phyloP scores from a whole-genome alignment of 2,797 vertebrate species.

The Danio choprae region DNA sequence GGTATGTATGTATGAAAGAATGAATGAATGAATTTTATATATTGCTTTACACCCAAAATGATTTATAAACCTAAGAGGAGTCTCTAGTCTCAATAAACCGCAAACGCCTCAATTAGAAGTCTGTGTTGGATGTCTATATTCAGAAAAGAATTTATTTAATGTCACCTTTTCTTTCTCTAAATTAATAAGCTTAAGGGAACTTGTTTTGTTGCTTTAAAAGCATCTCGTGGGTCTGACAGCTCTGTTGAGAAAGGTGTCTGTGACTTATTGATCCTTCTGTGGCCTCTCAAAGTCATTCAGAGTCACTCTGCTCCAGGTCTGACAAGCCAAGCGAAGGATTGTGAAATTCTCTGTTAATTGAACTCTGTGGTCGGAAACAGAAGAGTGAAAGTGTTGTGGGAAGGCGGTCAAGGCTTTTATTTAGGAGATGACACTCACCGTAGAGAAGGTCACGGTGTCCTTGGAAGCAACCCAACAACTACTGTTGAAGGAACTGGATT shows the following conservation, averaged over 20 bases:
- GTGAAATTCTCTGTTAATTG: slow-evolving; percentile 68
- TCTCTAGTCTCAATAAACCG: not conserved
- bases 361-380: slow-evolving; percentile 65
- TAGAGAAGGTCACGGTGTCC: slow-evolving; percentile 42
- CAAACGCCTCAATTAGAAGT: not conserved
- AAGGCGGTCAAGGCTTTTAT: slow-evolving; percentile 37
- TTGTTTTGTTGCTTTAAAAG: slow-evolving; percentile 33
- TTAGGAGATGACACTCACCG: slow-evolving; percentile 25
- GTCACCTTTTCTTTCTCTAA: not conserved
- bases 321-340: slow-evolving; percentile 63
- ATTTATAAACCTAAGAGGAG: no score
- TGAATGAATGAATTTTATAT: no score
- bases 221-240: slow-evolving; percentile 35
- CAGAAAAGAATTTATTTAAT: not conserved
- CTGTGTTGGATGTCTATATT: not conserved
- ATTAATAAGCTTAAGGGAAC: not conserved
- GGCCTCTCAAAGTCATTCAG: slow-evolving; percentile 66
- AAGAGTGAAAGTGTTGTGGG: slow-evolving; percentile 52
- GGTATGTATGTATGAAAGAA: no score
- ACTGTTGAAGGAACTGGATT: not conserved
- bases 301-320: slow-evolving; percentile 63
- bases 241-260: slow-evolving; percentile 60
- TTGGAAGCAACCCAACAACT: not conserved
- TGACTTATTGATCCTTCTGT: slow-evolving; percentile 67
- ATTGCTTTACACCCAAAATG: no score